Base-by-base conservation (phyloP, 1,140 invertebrate genomes). In the Melanaphis sacchari region DNA sequence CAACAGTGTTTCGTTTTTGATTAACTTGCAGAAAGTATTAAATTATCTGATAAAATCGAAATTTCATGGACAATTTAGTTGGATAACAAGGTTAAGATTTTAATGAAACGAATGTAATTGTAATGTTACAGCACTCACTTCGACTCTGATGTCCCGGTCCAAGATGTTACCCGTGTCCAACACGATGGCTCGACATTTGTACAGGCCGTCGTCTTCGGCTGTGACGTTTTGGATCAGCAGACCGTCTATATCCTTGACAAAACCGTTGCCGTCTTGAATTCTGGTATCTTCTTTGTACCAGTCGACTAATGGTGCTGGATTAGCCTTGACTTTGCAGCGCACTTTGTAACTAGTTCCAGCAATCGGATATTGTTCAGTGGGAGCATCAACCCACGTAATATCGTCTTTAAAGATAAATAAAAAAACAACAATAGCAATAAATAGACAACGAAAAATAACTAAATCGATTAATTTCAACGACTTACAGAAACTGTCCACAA, bases 321-420 rank as follows among this genome's bases (percentile, higher is more conserved):
- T 97, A 1, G 98, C 98, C 89, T 96, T 96, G 0, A 99, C 98
- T 95, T 97, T 96, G 94, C 98, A 99, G 94, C 96, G 97, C 21
- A 99, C 96, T 95, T 96, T 96, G 94, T 97, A 98, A 94, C 98
- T 96, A 92, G 96, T 96, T 9, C 97, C 97, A 43, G 97, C 96
- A n/a, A 97, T 97, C 0, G 98, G 97, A 95, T 96, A 97, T 95
- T 99, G 98, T 95, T 97, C 97, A 94, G 96, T 95, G n/a, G 98
- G 98, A 1, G 98, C 98, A 95, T 98, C 97, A 40, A 96, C 96
- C 96, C 97, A 99, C 87, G 97, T 97, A 43, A 99, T 98, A 41
- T 97, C 96, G 94, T 98, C 98, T 98, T 95, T 94, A 96, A 94
- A 94, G 93, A 94, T 94, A 66, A 93, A 84, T 8, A 26, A 84